Evolutionary conservation across 2,797 vertebrate genomes (phyloP).

Genomic region (Scarus forsteni): DNA sequence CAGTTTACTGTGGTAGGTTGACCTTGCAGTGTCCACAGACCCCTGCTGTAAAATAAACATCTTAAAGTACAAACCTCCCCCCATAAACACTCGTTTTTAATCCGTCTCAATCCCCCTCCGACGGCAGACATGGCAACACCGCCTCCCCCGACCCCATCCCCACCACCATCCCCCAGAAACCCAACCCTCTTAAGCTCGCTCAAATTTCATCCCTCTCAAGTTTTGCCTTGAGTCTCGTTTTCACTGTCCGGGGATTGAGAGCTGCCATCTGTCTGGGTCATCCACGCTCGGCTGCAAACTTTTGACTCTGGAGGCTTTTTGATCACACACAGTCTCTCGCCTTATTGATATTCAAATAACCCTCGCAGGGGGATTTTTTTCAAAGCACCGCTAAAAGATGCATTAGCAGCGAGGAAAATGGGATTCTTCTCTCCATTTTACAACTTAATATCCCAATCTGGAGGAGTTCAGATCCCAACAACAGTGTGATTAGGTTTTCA

Average conservation of each 20-base stretch:
- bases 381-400: slow-evolving; percentile 58
- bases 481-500: slow-evolving; percentile 38
- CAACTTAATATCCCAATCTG: slow-evolving; percentile 46
- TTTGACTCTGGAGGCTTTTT: slow-evolving; percentile 63
- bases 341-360: slow-evolving; percentile 75
- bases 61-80: slow-evolving; percentile 40
- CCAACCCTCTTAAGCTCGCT: slow-evolving; percentile 69
- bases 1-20: slow-evolving; percentile 21
- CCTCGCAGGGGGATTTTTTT: slow-evolving; percentile 56
- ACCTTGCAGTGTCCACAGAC: slow-evolving; percentile 33
- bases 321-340: slow-evolving; percentile 52
- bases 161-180: slow-evolving; percentile 40
- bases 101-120: slow-evolving; percentile 42
- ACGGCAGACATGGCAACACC: slow-evolving; percentile 20
- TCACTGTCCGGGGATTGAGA: slow-evolving; percentile 69
- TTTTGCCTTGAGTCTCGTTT: slow-evolving; percentile 74
- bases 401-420: slow-evolving; percentile 58
- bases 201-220: slow-evolving; percentile 76
- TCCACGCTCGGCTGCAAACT: slow-evolving; percentile 38
- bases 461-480: slow-evolving; percentile 40
- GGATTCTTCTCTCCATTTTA: slow-evolving; percentile 50
- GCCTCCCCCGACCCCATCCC: background rate
- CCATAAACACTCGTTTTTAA: slow-evolving; percentile 67
- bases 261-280: slow-evolving; percentile 79
- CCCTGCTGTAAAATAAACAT: slow-evolving; percentile 64